A percentile compares a stretch with the other conserved stretches of the same genome.
These are phyloP conservation scores for Heterodera filipjevi DNA, from an alignment of 2,888 invertebrate species.

Conservation along the genomic window DNA sequence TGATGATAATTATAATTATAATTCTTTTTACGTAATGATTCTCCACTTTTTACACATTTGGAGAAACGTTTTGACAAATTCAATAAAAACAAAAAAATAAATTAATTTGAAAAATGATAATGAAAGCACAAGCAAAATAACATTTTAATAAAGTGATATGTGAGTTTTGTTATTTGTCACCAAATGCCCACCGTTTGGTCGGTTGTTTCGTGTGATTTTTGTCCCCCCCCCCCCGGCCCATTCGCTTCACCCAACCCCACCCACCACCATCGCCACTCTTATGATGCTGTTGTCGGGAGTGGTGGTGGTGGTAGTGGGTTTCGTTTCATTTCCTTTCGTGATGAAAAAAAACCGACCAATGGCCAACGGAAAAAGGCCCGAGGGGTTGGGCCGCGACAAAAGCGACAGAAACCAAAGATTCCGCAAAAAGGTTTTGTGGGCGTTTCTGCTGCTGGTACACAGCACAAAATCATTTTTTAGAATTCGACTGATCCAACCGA, in stretches of 20 bases:
- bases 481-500: background rate
- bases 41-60: too few relatives aligned
- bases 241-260: background rate
- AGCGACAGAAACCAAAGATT: background rate
- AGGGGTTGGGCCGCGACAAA: background rate
- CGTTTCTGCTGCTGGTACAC: background rate
- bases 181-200: background rate
- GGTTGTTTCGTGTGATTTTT: background rate
- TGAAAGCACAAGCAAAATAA: background rate
- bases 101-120: background rate
- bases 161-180: background rate
- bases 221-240: background rate
- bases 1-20: background rate
- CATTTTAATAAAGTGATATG: background rate
- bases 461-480: background rate
- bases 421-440: background rate
- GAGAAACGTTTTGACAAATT: background rate
- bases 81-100: background rate
- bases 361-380: background rate
- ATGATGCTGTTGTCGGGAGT: background rate
- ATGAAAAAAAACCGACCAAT: background rate
- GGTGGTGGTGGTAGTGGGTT: background rate
- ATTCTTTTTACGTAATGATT: too few relatives aligned
- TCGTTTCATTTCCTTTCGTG: background rate
- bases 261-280: background rate